phyloP scores from a whole-genome alignment of 2,888 invertebrate species.

The Meiosimyza decipiens region DNA sequence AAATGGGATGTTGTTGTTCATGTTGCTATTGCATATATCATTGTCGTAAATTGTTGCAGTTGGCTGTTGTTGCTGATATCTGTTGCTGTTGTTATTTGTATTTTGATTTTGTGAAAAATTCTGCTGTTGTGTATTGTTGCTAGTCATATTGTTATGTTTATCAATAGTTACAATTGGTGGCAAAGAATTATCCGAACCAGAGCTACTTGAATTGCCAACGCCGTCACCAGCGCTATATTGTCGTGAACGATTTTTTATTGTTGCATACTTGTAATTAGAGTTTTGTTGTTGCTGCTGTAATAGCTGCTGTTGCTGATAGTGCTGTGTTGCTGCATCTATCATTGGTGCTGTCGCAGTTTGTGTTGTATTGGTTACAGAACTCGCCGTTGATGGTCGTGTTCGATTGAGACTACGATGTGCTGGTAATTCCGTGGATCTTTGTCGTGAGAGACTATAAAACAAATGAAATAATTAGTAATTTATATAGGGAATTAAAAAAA shows the following conservation, averaged over 20 bases:
- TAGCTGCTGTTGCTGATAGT: conserved; percentile 41
- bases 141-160: conserved; percentile 35
- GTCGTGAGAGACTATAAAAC: conserved; percentile 70
- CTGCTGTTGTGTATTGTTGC: conserved; percentile 36
- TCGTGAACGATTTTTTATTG: conserved; percentile 54
- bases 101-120: conserved; percentile 35
- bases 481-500: too few relatives aligned
- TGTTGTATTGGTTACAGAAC: conserved; percentile 38
- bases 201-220: conserved; percentile 65
- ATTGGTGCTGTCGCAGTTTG: conserved; percentile 36
- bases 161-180: conserved; percentile 49
- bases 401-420: conserved; percentile 46
- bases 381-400: conserved; percentile 46
- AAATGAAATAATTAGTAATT: too few relatives aligned
- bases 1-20: conserved; percentile 27
- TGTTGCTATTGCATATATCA: conserved; percentile 35
- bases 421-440: conserved; percentile 67
- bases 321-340: conserved; percentile 51
- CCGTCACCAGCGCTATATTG: conserved; percentile 64
- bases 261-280: conserved; percentile 43
- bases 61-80: conserved; percentile 42
- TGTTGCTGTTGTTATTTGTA: conserved; percentile 37
- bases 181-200: conserved; percentile 73
- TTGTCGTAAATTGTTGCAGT: conserved; percentile 31
- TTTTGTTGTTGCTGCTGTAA: conserved; percentile 33